Conservation (phyloP, 2,113 vertebrate species). For the Campylomormyrus numenius region DNA sequence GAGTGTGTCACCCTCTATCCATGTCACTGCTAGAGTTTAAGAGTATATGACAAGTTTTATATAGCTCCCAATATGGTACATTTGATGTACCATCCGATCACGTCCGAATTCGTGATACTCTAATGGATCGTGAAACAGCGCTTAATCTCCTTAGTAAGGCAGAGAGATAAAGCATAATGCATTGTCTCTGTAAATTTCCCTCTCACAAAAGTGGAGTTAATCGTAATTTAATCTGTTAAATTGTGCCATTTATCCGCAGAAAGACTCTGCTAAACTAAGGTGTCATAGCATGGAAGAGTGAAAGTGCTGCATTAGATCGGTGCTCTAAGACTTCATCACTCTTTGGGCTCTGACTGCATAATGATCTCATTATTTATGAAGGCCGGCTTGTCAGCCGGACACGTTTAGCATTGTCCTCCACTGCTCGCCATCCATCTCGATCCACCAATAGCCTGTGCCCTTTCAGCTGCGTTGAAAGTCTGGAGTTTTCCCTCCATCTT, state of each 20-base stretch:
- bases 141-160: slow-evolving; percentile 49
- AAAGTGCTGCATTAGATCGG: slow-evolving; percentile 41
- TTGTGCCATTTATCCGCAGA: slow-evolving; percentile 35
- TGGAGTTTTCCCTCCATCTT: slow-evolving; percentile 25
- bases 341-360: slow-evolving; percentile 26
- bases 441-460: slow-evolving; percentile 36
- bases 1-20: background rate
- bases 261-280: slow-evolving; percentile 32
- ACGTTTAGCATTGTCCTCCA: slow-evolving; percentile 41
- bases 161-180: slow-evolving; percentile 10
- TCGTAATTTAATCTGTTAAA: slow-evolving; percentile 46
- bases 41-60: slow-evolving; percentile 18
- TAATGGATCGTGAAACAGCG: slow-evolving; percentile 49
- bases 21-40: background rate
- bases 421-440: slow-evolving; percentile 41
- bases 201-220: slow-evolving; percentile 46
- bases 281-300: slow-evolving; percentile 20
- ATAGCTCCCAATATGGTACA: slow-evolving; percentile 28
- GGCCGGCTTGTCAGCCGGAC: slow-evolving; percentile 36
- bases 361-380: slow-evolving; percentile 50
- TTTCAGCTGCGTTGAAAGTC: slow-evolving; percentile 48
- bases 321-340: slow-evolving; percentile 35
- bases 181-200: slow-evolving; percentile 45
- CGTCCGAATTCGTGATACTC: slow-evolving; percentile 38
- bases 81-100: slow-evolving; percentile 51